Evolutionary conservation across 92 coral and sea anemone species (phyloP), one percentile per base, ranked within the genome.

Genomic region (Porites evermanni): DNA sequence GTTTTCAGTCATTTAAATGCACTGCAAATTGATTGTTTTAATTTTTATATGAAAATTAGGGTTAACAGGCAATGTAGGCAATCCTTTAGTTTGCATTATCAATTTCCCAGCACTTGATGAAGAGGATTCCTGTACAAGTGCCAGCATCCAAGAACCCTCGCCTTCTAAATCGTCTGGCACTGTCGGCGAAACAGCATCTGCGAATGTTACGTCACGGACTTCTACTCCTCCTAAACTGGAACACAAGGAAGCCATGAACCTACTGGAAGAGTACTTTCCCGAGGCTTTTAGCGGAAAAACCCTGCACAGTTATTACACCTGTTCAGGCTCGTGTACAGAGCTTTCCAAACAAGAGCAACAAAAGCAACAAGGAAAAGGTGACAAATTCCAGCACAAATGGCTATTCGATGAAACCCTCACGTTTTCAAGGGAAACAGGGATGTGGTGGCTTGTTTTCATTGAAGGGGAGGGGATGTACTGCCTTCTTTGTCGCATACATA

Each of bases 391-490:
- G 75, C 85, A 79, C 78, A 60, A 56, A 83, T 79, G 89, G 89
- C 85, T 86, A 23, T 78, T 86, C 53, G 84, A 78, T 12, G 78
- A 86, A 20, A 16, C 70, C 29, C 78, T 87, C 1, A 80, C 90
- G 58, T 71, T 71, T 71, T 71, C 21, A 16, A 71, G 75, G 54
- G 75, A 71, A 71, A 71, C 53, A 29, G 87, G 91, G 65, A 63
- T 88, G 79, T 88, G 84, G 74, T 88, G 88, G 88, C 78, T 88
- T 3, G 14, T 68, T 60, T 88, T 21, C 71, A 67, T 64, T n/a
- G 83, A 82, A 88, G 88, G 91, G 19, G 69, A 88, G 63, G 91
- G 73, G 70, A 82, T 88, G 88, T 82, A 81, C 84, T 75, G 91
- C 88, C 65, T 60, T 60, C 65, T 60, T 5, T 60, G 65, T 60